phyloP scores from a whole-genome alignment of 2,888 invertebrate species.

The Caenorhabditis panamensis region DNA sequence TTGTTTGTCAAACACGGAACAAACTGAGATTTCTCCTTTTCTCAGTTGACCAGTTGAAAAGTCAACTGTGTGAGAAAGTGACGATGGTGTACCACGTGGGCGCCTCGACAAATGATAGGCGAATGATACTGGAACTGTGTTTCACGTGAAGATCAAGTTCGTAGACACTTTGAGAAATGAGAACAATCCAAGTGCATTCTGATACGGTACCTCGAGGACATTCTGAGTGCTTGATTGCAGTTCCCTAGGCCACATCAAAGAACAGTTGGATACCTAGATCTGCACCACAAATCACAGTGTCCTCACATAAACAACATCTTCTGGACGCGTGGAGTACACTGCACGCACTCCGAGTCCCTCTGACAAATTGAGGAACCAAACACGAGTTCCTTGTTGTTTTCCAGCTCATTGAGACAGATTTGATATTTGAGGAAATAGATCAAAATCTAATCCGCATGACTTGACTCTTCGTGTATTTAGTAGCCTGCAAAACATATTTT shows the following conservation, averaged over 20 bases:
- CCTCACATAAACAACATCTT: neutral
- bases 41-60: conserved; percentile 19
- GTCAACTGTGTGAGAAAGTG: conserved; percentile 44
- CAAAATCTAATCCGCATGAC: neutral
- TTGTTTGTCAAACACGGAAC: conserved; percentile 50
- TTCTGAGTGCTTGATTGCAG: neutral
- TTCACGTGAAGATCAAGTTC: conserved; percentile 41
- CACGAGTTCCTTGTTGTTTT: neutral
- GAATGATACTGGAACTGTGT: conserved; percentile 25
- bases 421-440: neutral
- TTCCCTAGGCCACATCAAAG: no score
- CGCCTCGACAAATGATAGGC: neutral
- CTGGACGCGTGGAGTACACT: no score
- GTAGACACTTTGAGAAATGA: neutral
- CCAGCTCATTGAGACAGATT: neutral
- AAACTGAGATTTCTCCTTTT: conserved; percentile 12
- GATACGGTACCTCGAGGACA: neutral
- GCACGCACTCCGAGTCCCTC: neutral
- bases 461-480: neutral
- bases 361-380: neutral
- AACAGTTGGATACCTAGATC: no score
- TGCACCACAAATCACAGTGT: neutral
- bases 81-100: conserved; percentile 34
- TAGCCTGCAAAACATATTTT: conserved; percentile 34
- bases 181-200: neutral